Base-by-base conservation (phyloP, 1,140 invertebrate genomes). In the Choristoneura fumiferana region DNA sequence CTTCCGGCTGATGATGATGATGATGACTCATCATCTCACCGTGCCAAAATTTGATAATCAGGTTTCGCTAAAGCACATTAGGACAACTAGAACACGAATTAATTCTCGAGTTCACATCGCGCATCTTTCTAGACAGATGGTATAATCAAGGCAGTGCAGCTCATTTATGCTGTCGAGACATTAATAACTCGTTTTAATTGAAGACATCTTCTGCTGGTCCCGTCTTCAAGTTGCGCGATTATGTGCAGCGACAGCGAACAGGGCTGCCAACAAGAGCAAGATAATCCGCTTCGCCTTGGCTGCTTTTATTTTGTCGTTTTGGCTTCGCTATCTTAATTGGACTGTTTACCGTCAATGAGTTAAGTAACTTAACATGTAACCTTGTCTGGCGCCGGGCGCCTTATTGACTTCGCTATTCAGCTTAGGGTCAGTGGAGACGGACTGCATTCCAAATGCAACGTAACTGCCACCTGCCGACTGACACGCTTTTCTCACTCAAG, bases 131-230 rank as follows among this genome's bases (percentile, higher is more conserved):
- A 52, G 64, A 65, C 43, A 36, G 33, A 29, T 14, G 65, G 15
- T 59, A 71, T 71, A 71, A 71, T 72, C 62, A 65, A 12, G 18
- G 22, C 49, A 35, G 40, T 63, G 58, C 57, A 64, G 53, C 54
- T 71, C 63, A 68, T 68, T 68, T 65, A 68, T 71, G 60, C 40
- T 61, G 54, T 54, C 57, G 62, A 65, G 57, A 63, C 62, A 67
- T 70, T 70, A 67, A 67, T 70, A 71, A 71, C 62, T 13, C 37
- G 45, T 45, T 67, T 62, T 64, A 67, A 67, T 61, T 65, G 65
- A 59, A 52, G 63, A 56, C 62, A 54, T 61, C 61, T 64, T 71
- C 65, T 61, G 62, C 34, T 58, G 55, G 57, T 58, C 57, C 64
- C 59, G 55, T 66, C 69, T 69, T 62, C 60, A 64, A 72, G 59